Conservation (phyloP, 2,797 vertebrate species). For the Brachymystax lenok region DNA sequence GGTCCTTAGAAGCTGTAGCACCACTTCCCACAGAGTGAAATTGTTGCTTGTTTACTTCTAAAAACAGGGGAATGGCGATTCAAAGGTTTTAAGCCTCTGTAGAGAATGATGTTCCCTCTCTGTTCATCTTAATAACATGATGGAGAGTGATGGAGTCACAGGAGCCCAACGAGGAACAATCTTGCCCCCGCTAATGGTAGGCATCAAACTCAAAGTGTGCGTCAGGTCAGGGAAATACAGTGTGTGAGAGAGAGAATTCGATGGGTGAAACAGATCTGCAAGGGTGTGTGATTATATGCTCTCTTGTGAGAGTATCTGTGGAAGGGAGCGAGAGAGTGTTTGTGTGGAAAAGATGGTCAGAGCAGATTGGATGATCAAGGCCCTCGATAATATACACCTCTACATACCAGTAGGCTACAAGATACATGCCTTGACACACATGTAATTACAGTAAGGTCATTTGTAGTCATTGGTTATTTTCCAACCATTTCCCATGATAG, state of each 20-base stretch:
- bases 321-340: slow-evolving; percentile 18
- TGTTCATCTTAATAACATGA: slow-evolving; percentile 11
- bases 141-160: slow-evolving; percentile 1
- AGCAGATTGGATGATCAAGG: neutral
- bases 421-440: neutral
- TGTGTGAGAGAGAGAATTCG: neutral
- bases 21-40: neutral
- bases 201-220: neutral
- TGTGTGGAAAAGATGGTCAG: neutral
- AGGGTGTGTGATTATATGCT: neutral
- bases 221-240: neutral
- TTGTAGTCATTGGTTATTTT: neutral
- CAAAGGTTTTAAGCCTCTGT: neutral
- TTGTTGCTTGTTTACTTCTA: slow-evolving; percentile 13
- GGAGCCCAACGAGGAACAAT: neutral
- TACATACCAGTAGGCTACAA: neutral
- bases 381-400: neutral
- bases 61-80: neutral
- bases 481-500: neutral
- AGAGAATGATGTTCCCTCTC: neutral
- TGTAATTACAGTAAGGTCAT: neutral
- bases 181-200: neutral
- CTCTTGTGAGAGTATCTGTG: neutral
- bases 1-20: neutral
- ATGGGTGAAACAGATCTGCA: neutral